A percentile compares a stretch with the other conserved stretches of the same genome.
Evolutionary conservation across 1,140 invertebrate species (phyloP).

Genomic region (Leptopilina boulardi): DNA sequence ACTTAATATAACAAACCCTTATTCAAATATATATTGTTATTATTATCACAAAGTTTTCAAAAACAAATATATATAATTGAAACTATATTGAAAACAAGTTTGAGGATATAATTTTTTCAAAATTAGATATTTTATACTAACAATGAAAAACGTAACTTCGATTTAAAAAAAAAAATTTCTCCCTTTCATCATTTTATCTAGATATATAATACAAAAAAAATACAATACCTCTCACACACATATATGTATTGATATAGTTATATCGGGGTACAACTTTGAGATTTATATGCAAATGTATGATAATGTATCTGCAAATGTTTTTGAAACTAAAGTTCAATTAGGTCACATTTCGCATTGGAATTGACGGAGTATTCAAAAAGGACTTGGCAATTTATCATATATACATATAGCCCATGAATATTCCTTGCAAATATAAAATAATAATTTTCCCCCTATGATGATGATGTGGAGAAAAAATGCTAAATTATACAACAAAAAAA

Average conservation of each 20-base stretch:
- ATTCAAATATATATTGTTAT: no score
- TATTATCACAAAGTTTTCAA: no score
- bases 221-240: neutral
- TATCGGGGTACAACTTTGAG: neutral
- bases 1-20: no score
- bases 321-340: slow-evolving; percentile 17
- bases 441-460: no score
- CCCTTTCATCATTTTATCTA: no score
- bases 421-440: neutral
- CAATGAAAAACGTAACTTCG: no score
- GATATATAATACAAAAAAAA: neutral
- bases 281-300: slow-evolving; percentile 19
- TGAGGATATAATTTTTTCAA: no score
- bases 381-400: slow-evolving; percentile 11
- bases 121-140: no score
- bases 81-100: no score
- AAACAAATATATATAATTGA: no score
- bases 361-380: slow-evolving; percentile 8
- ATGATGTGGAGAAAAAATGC: neutral
- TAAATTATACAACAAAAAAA: no score
- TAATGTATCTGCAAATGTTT: neutral
- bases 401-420: neutral
- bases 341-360: slow-evolving; percentile 22
- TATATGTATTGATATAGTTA: neutral
- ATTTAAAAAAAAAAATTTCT: no score